Percentiles rank a stretch among this genome's conserved stretches.
Conservation (phyloP, 2,888 invertebrate genomes). For the Cyclophora albipunctata region DNA sequence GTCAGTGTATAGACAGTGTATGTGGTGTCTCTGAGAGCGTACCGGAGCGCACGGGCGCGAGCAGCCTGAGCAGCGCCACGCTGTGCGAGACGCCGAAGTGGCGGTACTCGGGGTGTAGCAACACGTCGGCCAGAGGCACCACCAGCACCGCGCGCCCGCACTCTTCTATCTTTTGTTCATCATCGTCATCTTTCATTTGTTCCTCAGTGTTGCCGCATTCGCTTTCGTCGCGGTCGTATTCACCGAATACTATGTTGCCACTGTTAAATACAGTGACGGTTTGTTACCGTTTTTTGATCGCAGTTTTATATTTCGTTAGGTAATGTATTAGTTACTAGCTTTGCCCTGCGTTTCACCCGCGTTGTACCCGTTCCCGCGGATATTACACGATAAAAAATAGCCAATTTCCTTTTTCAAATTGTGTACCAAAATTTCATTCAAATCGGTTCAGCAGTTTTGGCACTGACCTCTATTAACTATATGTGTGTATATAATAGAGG, state of each 20-base stretch:
- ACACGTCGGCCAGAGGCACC: conserved; percentile 57
- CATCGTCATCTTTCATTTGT: conserved; percentile 29
- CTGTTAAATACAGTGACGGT: conserved; percentile 20
- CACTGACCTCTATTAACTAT: no score
- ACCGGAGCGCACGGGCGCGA: conserved; percentile 47
- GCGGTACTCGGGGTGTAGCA: conserved; percentile 60
- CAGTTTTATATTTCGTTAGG: no score
- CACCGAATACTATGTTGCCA: conserved; percentile 55
- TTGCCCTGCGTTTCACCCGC: no score
- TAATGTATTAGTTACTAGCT: no score
- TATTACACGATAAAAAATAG: no score
- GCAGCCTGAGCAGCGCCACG: conserved; percentile 48
- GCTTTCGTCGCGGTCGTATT: conserved; percentile 55
- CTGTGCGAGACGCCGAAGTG: conserved; percentile 50
- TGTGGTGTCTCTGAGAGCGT: conserved; percentile 12
- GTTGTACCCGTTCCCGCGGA: no score
- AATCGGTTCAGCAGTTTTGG: no score
- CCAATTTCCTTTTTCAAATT: no score
- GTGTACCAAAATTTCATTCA: no score
- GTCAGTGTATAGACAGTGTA: no score
- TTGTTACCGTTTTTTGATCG: no score
- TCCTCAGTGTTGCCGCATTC: conserved; percentile 40
- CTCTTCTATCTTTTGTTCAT: conserved; percentile 7
- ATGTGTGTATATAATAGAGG: no score
- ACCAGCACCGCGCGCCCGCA: conserved; percentile 51